Base-by-base conservation (phyloP, 2,113 vertebrate genomes). In the Syngnathus typhle region DNA sequence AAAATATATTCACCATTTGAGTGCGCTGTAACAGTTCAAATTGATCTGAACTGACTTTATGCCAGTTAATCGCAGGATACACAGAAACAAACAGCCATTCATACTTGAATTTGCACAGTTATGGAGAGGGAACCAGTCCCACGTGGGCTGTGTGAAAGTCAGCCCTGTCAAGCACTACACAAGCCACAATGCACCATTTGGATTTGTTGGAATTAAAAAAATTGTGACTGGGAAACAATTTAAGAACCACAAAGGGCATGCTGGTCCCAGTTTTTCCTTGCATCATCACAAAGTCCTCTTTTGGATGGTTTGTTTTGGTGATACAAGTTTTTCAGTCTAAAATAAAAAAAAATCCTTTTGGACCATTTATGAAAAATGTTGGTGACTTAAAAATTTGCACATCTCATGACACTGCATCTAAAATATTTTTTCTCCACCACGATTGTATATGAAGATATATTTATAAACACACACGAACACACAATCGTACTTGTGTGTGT, bases 401-500 rank as follows among this genome's bases (percentile, higher is more conserved):
- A 7, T 39, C 39, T 39, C 27, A 32, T 32, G 27, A 32, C 27
- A 32, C 27, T 32, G 27, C 27, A 32, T 32, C 27, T 32, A 3
- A 32, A 32, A 32, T 32, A 2, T 39, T 39, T 39, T 39, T 39
- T 39, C 9, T 5, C 27, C 27, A 32, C 27, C 27, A 32, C 27
- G 27, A 32, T 32, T 32, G 27, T 32, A 32, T 32, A 32, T 3
- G 27, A 32, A 32, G 27, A 32, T 32, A 32, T 32, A 32, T 32
- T 2, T 32, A 32, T 32, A 32, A 32, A 32, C 27, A 32, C 27
- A 32, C 27, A 32, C 27, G 27, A 32, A 32, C 73, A 87, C 83
- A 77, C 69, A 80, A 84, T 79, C 67, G 1, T 67, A 76, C 69
- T 21, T 63, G 65, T 27, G 46, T 70, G 44, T 19, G 64, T 56